Conservation (phyloP, 1,140 invertebrate genomes). For the Aleiodes sp. region DNA sequence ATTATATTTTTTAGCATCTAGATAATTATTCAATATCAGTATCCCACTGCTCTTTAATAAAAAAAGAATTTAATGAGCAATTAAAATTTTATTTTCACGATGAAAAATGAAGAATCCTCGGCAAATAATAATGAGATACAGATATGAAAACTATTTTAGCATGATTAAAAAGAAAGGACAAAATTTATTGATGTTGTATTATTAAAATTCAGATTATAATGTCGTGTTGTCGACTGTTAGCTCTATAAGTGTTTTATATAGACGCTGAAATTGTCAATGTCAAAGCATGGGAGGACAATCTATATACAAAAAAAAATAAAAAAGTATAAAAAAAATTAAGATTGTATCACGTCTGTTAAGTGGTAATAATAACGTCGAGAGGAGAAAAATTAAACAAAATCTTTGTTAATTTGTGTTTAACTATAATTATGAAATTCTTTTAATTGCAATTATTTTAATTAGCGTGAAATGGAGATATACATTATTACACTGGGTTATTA, state of each 20-base stretch:
- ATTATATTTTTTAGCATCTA: no score
- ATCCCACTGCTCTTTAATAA: no score
- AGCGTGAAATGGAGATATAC: not conserved
- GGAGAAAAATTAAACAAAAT: no score
- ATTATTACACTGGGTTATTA: not conserved
- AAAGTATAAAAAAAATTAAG: no score
- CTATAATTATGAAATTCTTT: no score
- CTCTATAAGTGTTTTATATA: not conserved
- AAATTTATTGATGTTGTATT: not conserved
- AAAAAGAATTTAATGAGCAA: no score
- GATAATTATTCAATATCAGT: no score
- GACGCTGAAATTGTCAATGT: not conserved
- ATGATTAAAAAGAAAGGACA: not conserved
- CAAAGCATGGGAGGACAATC: not conserved
- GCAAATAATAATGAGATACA: not conserved
- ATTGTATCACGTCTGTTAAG: not conserved
- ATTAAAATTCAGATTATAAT: not conserved
- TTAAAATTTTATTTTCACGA: not conserved
- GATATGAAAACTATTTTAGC: not conserved
- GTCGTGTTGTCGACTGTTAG: not conserved
- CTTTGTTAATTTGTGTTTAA: no score
- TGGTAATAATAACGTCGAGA: not conserved
- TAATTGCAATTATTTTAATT: no score
- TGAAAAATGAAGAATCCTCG: not conserved
- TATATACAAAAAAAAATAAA: not conserved